Evolutionary conservation across 2,888 invertebrate species (phyloP).

Genomic region (Lasioglossum villosulum): DNA sequence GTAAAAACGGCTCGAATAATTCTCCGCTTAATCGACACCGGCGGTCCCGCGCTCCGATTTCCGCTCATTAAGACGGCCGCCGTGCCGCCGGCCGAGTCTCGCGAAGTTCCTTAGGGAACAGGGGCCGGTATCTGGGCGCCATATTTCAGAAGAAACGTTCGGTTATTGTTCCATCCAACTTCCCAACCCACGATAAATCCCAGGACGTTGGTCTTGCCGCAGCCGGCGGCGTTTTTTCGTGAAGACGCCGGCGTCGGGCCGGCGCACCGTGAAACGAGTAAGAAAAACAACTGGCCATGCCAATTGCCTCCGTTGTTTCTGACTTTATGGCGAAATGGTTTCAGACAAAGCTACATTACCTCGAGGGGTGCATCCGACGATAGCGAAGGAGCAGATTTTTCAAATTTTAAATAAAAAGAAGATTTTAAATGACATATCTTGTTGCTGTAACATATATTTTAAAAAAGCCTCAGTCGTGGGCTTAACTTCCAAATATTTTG

Average conservation of each 20-base stretch:
- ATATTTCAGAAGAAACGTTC: conserved; percentile 62
- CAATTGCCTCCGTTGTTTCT: not conserved
- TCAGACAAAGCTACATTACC: not conserved
- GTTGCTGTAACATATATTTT: too few relatives aligned
- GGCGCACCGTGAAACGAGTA: not conserved
- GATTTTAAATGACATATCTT: not conserved
- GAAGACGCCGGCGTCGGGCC: conserved; percentile 3
- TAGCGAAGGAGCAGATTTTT: not conserved
- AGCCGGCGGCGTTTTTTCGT: conserved; percentile 31
- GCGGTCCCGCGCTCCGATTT: not conserved
- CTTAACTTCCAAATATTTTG: too few relatives aligned
- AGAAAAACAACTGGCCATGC: not conserved
- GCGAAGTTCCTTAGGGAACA: conserved; percentile 51
- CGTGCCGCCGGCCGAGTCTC: conserved; percentile 29
- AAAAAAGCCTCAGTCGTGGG: too few relatives aligned
- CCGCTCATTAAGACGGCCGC: conserved; percentile 26
- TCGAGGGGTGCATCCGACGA: not conserved
- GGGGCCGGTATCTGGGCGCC: conserved; percentile 42
- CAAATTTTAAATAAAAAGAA: not conserved
- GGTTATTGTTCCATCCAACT: conserved; percentile 66
- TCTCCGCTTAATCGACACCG: conserved; percentile 17
- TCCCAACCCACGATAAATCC: conserved; percentile 64
- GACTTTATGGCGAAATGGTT: not conserved
- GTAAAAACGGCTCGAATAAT: conserved; percentile 39
- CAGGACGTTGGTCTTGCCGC: conserved; percentile 18